Evolutionary conservation across 2,797 vertebrate species (phyloP), one percentile per base, ranked within the genome.

Genomic region (Myiothlypis chrysogaster): DNA sequence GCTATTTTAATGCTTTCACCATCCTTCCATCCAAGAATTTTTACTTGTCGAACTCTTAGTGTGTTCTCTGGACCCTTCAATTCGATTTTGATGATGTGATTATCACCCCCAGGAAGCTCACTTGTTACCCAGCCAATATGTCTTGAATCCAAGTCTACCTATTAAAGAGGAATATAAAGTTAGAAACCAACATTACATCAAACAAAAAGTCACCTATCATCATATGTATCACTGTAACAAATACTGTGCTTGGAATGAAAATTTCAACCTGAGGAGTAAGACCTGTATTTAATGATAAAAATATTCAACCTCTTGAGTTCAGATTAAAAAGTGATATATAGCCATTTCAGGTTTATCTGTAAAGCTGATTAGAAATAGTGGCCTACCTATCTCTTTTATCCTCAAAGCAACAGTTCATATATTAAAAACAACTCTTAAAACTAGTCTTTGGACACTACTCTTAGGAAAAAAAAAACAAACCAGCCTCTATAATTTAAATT

Each of bases 81-180:
- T 95, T 99, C 99, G 94, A 99, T 99, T 97, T 99, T 99, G 96
- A 99, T 98, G 93, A 99, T 99, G 92, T 99, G 99, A 96, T 99
- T 99, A 97, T 99, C 99, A 47, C 99, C 99, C 20, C 99, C 99
- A 43, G 99, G 99, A 91, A 99, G 98, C 94, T 99, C 99, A 95
- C 99, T 99, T 52, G 99, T 99, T 91, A 99, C 98, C 99, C 99
- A 99, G 96, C 99, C 99, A 97, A 99, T 99, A 96, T 99, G 99
- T 65, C 99, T 99, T 2, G 99, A 99, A 98, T 99, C 99, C 41
- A 99, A 98, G 96, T 99, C 99, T 90, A 99, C 98, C 99, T 99
- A 78, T 92, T 91, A 53, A 69, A 93, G 44, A 43, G 78, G 52
- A 97, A 98, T 82, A 95, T 14, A 72, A 92, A 94, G 77, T 63